Evolutionary conservation across 2,113 vertebrate genomes (phyloP), one percentile per base, ranked within the genome.

Genomic region (Heptranchias perlo): DNA sequence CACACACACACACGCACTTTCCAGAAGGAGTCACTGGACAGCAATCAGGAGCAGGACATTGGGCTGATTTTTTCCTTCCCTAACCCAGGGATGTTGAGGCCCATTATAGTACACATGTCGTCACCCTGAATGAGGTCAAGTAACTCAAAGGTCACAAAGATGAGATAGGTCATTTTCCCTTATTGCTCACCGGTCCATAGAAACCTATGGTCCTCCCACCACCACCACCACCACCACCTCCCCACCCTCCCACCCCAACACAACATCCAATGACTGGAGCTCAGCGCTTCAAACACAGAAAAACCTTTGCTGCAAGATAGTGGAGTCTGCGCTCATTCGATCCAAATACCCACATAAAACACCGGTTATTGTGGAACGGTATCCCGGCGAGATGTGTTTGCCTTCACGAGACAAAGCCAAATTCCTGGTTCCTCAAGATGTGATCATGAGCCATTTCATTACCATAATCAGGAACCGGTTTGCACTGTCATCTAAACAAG

Each of bases 321-420:
- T 98, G 82, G 99, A 99, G 96, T 98, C 99, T 18, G 98, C 98
- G 0, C 98, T 98, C 31, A 99, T 99, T 97, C 96, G 97, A 62
- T 97, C 97, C 18, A 99, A 99, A 96, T 99, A 99, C 96, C 99
- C 99, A 0, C 99, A 98, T 69, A 99, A 99, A 96, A 97, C 99
- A 96, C 98, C 98, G 97, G 98, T 99, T 0, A 98, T 99, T 47
- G 98, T 99, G 62, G 98, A 99, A 84, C 96, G 98, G 0, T 99
- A 98, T 94, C 97, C 97, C 8, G 97, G 97, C 64, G 98, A 99
- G 96, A 98, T 97, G 91, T 98, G 97, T 58, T 98, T 99, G 8
- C 98, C 98, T 0, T 97, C 97, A 0, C 96, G 99, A 97, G 98
- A 99, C 95, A 99, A 99, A 96, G 99, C 98, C 0, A 99, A 99